Base-by-base conservation (phyloP, 2,888 invertebrate species). In the Conomelus anceps region DNA sequence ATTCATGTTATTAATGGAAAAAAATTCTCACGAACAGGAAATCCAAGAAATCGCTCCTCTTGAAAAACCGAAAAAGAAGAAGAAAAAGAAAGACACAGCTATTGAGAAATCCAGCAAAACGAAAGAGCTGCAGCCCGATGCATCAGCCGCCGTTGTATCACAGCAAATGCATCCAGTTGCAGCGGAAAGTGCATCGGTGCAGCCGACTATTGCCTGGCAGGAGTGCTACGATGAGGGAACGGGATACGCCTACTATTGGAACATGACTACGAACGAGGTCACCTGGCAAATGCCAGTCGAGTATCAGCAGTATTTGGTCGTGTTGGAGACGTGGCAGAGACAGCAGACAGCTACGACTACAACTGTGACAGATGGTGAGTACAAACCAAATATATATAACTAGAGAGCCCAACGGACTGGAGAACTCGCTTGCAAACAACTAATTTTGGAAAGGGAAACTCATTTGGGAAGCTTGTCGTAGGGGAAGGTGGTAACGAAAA, bases 201-300 rank as follows among this genome's bases (percentile, higher is more conserved):
- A 63, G 63, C 63, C 63, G n/a, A 63, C 63, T n/a, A 13, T 63
- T 6, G 94, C 94, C 92, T 96, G 96, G 96, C 94, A 96, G 94
- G 95, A 95, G 92, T 95, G 95, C 92, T 94, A 93, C 91, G 96
- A 96, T 92, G 94, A 95, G 91, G 93, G 93, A 20, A 94, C 95
- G 0, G 95, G 95, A 0, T 95, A 94, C 92, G 93, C 95, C 0
- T 96, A 96, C 92, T 96, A 95, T 91, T 96, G 96, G 96, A 95
- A 96, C 92, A 93, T 94, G 22, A 93, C 94, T 91, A 95, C 95
- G 0, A 95, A 95, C 92, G 94, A 95, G 92, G 95, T 96, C 0
- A 95, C 95, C 13, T 96, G 96, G 96, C 95, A 95, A 90, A 94
- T 94, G 91, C 95, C 96, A 13, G 92, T 92, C 0, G 94, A 94